Conservation (phyloP, 2,797 vertebrate genomes). For the Eupleurogrammus muticus region DNA sequence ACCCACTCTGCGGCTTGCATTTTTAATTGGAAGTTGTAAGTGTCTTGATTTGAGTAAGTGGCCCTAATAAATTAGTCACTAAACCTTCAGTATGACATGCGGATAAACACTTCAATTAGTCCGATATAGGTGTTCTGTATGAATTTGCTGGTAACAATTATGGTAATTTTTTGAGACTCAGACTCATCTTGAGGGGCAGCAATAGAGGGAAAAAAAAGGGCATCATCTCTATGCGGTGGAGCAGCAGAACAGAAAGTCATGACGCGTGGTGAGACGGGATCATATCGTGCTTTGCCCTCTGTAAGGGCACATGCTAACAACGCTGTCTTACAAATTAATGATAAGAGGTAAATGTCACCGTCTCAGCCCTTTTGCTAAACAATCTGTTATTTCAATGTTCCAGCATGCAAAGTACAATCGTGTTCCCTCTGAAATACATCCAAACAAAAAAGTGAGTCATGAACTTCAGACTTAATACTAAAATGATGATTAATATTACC, state of each 20-base stretch:
- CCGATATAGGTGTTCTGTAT: neutral
- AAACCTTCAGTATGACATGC: constrained; percentile 3
- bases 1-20: constrained; percentile 5
- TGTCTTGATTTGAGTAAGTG: constrained; percentile 36
- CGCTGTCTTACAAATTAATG: too few species aligned
- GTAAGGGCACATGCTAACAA: too few species aligned
- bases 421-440: constrained; percentile 9
- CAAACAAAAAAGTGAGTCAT: constrained; percentile 7
- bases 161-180: too few species aligned
- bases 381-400: neutral
- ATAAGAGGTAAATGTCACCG: neutral
- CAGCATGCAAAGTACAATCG: constrained; percentile 6
- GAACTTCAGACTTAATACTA: neutral
- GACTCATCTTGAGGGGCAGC: too few species aligned
- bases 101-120: constrained; percentile 19
- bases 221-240: too few species aligned
- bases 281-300: too few species aligned
- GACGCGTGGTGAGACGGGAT: too few species aligned
- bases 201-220: too few species aligned
- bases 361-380: constrained; percentile 3
- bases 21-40: constrained; percentile 39
- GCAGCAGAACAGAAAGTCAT: too few species aligned
- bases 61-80: constrained; percentile 28
- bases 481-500: constrained; percentile 3
- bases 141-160: neutral